These are phyloP conservation scores for Cottoperca gobio DNA, from an alignment of 2,797 vertebrate species.

Conservation along the genomic window DNA sequence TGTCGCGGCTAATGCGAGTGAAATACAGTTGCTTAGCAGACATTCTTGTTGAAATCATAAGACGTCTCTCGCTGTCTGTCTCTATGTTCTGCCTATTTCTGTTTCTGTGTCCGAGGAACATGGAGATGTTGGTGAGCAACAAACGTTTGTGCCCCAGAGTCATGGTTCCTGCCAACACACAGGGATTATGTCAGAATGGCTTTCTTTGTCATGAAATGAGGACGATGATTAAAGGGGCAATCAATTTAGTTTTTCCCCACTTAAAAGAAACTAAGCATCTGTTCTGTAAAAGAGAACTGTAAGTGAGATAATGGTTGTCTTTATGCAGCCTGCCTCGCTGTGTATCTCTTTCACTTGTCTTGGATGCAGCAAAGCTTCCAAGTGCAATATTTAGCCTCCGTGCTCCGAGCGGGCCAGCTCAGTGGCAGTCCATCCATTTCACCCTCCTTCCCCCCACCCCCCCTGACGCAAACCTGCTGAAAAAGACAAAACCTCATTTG, in stretches of 20 bases:
- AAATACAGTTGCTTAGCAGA: conserved; percentile 75
- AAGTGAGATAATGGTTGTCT: conserved; percentile 42
- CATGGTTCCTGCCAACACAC: not conserved
- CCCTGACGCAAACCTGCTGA: conserved; percentile 56
- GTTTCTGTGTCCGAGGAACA: conserved; percentile 13
- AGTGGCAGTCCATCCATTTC: conserved; percentile 46
- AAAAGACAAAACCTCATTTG: conserved; percentile 73
- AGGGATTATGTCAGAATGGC: not conserved
- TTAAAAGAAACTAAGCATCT: conserved; percentile 11
- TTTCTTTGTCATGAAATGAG: conserved; percentile 3
- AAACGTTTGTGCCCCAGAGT: conserved; percentile 7
- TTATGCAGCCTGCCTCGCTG: conserved; percentile 13
- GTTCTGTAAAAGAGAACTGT: conserved; percentile 11
- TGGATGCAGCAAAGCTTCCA: conserved; percentile 25
- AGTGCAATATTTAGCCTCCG: conserved; percentile 42
- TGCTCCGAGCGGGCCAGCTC: conserved; percentile 31
- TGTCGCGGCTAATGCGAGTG: conserved; percentile 66
- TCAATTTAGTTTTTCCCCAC: conserved; percentile 2
- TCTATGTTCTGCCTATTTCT: conserved; percentile 15
- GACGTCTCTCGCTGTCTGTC: conserved; percentile 57
- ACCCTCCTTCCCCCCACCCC: conserved; percentile 9
- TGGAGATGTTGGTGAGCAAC: conserved; percentile 20
- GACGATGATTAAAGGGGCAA: conserved; percentile 23
- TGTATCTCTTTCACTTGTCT: conserved; percentile 22
- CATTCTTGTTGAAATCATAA: conserved; percentile 78